phyloP scores from a whole-genome alignment of 2,113 vertebrate genomes.

The Speoplatyrhinus poulsoni region DNA sequence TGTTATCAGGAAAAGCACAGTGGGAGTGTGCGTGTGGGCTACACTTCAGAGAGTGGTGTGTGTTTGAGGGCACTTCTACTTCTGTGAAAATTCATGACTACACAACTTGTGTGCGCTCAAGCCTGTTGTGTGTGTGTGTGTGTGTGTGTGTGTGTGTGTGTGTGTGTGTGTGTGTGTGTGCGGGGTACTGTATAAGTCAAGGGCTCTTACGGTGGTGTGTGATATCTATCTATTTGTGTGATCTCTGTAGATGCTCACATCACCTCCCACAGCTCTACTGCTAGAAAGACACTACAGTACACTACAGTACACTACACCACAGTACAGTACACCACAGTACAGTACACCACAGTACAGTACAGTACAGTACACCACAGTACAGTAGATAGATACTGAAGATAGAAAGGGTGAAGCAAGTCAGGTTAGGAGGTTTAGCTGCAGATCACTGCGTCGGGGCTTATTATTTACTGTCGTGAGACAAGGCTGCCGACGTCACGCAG shows the following conservation, averaged over 20 bases:
- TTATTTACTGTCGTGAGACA: conserved; percentile 56
- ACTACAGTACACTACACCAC: too few species aligned
- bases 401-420: conserved; percentile 1
- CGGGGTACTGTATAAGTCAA: conserved; percentile 12
- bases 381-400: conserved; percentile 18
- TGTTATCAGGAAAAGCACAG: neutral
- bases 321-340: too few species aligned
- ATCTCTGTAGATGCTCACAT: conserved; percentile 43
- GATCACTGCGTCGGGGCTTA: conserved; percentile 50
- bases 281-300: conserved; percentile 5
- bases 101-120: too few species aligned
- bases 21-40: neutral
- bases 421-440: neutral
- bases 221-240: conserved; percentile 34
- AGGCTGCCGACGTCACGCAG: conserved; percentile 43
- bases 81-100: too few species aligned
- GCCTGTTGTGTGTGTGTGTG: too few species aligned
- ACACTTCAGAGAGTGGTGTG: neutral
- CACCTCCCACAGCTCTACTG: conserved; percentile 32
- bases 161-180: too few species aligned
- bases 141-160: too few species aligned
- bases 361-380: too few species aligned
- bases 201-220: conserved; percentile 31
- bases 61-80: too few species aligned
- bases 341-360: too few species aligned